Evolutionary conservation across 2,888 invertebrate genomes (phyloP), one percentile per base, ranked within the genome.

Genomic region (Drosophila anceps): DNA sequence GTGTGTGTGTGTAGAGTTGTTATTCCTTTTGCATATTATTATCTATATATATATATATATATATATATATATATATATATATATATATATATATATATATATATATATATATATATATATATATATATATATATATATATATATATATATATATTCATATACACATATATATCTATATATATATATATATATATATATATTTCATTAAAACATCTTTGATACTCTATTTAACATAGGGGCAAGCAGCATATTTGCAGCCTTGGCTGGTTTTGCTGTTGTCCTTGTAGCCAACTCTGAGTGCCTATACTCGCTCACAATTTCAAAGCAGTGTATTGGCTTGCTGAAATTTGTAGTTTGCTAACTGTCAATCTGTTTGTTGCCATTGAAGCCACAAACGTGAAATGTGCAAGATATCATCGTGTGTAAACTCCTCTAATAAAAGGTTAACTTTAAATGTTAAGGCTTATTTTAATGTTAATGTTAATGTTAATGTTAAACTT

Each of bases 11-110:
- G 44, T 50, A 24, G 31, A 50, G 48, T 50, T 50, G 48, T 50
- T 50, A 31, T 69, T 53, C 76, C 50, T 66, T 81, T 61, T 57
- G 73, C 59, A 63, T 70, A 59, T 69, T 44, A 53, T 20, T 51
- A 68, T 37, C n/a, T 53, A 33, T 33, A 37, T 33, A 29, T 18
- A 33, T 39, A 20, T 6, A 37, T 54, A 20, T 4, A 13, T n/a
- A 51, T 41, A 24, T 10, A 73, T 41, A 33, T 13, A 24, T 24
- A 39, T 18, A 24, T 18, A 50, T 18, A 53, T n/a, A 48, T 53
- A 65, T 24, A 53, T n/a, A 51, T 41, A 24, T 10, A 73, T 41
- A 33, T 13, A 24, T 24, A 39, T 18, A 24, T 18, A 50, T 51
- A 68, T 37, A 13, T 53, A 33, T 33, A 37, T 33, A 29, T 18